Conservation (phyloP, 2,888 invertebrate genomes). For the Hirtodrosophila duncani region DNA sequence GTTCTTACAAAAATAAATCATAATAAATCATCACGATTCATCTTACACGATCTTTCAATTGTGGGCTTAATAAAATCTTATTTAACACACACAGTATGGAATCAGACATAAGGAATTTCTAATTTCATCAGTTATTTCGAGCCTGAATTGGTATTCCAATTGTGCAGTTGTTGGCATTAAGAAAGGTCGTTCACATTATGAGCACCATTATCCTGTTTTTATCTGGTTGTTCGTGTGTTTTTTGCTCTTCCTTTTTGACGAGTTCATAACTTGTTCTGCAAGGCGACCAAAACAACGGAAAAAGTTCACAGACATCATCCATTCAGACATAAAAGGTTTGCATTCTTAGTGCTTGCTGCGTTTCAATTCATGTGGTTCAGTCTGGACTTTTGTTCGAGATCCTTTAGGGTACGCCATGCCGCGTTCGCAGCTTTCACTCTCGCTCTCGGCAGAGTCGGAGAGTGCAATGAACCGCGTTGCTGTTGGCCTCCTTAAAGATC, state of each 20-base stretch:
- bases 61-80: too few relatives aligned
- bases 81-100: too few relatives aligned
- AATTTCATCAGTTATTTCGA: slow-evolving; percentile 13
- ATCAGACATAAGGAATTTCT: too few relatives aligned
- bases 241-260: slow-evolving; percentile 15
- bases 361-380: slow-evolving; percentile 34
- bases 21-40: too few relatives aligned
- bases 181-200: slow-evolving; percentile 63
- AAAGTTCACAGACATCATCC: slow-evolving; percentile 63
- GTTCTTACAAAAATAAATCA: too few relatives aligned
- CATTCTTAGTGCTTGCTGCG: slow-evolving; percentile 25
- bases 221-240: slow-evolving; percentile 8
- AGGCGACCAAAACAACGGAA: slow-evolving; percentile 50
- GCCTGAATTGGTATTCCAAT: slow-evolving; percentile 25
- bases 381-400: slow-evolving; percentile 56
- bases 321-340: slow-evolving; percentile 35
- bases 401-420: slow-evolving; percentile 37
- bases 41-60: too few relatives aligned
- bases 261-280: slow-evolving; percentile 54
- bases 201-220: slow-evolving; percentile 53
- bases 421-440: slow-evolving; percentile 3
- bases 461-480: slow-evolving; percentile 55
- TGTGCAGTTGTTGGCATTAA: slow-evolving; percentile 46
- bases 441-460: slow-evolving; percentile 23
- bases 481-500: slow-evolving; percentile 36